Conservation (phyloP, 92 coral and sea anemone genomes). For the Siderastrea radians region DNA sequence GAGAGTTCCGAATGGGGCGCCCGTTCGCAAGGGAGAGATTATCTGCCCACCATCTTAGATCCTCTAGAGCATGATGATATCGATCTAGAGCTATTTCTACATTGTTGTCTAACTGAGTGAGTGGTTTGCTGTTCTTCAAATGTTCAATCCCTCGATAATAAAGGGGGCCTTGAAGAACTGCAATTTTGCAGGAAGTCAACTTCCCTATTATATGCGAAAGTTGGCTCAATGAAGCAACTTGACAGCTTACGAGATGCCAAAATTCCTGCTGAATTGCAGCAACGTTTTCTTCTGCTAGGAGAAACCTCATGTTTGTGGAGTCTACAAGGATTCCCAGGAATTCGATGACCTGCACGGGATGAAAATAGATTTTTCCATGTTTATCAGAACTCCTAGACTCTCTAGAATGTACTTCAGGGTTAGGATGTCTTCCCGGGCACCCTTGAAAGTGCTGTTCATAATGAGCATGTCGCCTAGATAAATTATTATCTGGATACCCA, state of each 20-base stretch:
- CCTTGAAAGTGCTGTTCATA: too few relatives aligned
- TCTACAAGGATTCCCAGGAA: too few relatives aligned
- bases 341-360: not conserved
- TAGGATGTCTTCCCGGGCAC: too few relatives aligned
- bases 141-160: conserved; percentile 12
- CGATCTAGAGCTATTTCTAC: not conserved
- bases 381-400: not conserved
- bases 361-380: not conserved
- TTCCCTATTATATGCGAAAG: conserved; percentile 26
- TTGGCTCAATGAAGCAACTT: conserved; percentile 16
- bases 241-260: not conserved
- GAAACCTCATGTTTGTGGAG: too few relatives aligned
- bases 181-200: conserved; percentile 4
- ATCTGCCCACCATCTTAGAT: too few relatives aligned
- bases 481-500: conserved; percentile 35
- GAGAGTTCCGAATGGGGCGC: not conserved
- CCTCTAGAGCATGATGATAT: too few relatives aligned
- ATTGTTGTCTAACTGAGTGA: not conserved
- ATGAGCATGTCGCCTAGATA: conserved; percentile 21
- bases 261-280: too few relatives aligned
- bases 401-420: too few relatives aligned
- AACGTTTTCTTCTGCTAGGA: too few relatives aligned
- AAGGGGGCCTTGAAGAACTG: conserved; percentile 35
- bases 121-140: not conserved
- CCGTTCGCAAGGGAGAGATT: not conserved